These are phyloP conservation scores for Anhinga anhinga DNA, from an alignment of 2,113 vertebrate genomes.

Conservation along the genomic window DNA sequence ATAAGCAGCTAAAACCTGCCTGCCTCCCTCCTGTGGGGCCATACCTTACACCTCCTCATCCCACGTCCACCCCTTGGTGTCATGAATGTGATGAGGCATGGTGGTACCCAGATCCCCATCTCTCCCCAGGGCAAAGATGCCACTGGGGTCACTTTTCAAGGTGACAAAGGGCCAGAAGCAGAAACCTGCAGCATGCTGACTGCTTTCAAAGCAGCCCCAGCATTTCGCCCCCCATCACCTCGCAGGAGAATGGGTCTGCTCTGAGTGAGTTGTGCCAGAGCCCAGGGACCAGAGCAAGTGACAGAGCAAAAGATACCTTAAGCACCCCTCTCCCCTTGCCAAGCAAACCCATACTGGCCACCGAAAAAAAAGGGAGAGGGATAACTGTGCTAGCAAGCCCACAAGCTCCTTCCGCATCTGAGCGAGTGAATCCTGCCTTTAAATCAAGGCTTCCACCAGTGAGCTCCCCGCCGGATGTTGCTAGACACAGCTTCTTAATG, in stretches of 20 bases:
- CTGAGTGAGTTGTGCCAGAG: neutral
- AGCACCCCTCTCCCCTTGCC: neutral
- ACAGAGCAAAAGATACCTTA: neutral
- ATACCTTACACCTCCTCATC: neutral
- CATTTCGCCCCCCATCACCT: fast-evolving
- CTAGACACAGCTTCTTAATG: neutral
- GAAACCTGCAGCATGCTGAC: neutral
- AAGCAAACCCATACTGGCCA: fast-evolving
- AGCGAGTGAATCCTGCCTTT: neutral
- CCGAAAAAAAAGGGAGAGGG: neutral
- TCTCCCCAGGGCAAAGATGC: neutral
- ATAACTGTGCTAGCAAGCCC: neutral
- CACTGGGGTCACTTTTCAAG: neutral
- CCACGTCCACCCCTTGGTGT: neutral
- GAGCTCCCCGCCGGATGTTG: neutral
- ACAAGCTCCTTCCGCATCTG: neutral
- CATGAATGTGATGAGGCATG: fast-evolving
- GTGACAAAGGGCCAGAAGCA: neutral
- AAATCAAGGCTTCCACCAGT: neutral
- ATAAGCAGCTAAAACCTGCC: neutral
- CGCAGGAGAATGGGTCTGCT: fast-evolving
- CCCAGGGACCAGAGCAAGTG: neutral
- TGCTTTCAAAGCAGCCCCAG: neutral
- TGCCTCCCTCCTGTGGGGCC: neutral
- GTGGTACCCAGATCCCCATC: too few relatives aligned